A percentile compares a stretch with the other conserved stretches of the same genome.
Conservation (phyloP, 2,888 invertebrate species). For the Lasioglossum marginatum region DNA sequence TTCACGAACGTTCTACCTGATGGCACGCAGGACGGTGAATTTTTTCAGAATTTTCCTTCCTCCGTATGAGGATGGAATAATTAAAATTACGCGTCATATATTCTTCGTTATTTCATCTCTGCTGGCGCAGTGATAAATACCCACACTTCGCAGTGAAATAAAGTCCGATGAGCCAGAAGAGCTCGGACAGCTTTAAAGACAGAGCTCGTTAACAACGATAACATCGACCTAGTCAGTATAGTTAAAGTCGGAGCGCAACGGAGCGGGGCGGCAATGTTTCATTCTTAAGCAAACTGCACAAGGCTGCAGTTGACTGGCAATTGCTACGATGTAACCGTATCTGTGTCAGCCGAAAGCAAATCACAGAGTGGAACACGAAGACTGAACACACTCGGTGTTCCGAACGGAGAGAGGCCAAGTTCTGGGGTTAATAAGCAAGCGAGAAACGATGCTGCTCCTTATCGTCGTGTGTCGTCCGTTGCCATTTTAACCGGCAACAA, state of each 20-base stretch:
- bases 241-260: background rate
- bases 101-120: background rate
- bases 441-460: conserved; percentile 23
- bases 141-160: background rate
- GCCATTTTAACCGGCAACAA: conserved; percentile 12
- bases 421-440: conserved; percentile 26
- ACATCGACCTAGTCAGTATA: conserved; percentile 1
- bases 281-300: conserved; percentile 3
- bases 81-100: background rate
- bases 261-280: conserved; percentile 3
- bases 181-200: background rate
- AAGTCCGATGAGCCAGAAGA: background rate
- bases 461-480: conserved; percentile 13
- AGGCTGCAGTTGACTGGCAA: conserved; percentile 5
- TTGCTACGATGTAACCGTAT: conserved; percentile 13
- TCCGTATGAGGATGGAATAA: background rate
- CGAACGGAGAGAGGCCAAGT: background rate
- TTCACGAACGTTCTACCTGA: background rate
- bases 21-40: background rate
- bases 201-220: background rate
- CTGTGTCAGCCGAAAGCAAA: conserved; percentile 13
- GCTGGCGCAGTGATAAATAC: background rate
- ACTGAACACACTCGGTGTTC: background rate
- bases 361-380: conserved; percentile 3
- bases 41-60: background rate